These are phyloP conservation scores for Zaprionus gabonicus DNA, from an alignment of 1,140 invertebrate genomes.

Conservation along the genomic window DNA sequence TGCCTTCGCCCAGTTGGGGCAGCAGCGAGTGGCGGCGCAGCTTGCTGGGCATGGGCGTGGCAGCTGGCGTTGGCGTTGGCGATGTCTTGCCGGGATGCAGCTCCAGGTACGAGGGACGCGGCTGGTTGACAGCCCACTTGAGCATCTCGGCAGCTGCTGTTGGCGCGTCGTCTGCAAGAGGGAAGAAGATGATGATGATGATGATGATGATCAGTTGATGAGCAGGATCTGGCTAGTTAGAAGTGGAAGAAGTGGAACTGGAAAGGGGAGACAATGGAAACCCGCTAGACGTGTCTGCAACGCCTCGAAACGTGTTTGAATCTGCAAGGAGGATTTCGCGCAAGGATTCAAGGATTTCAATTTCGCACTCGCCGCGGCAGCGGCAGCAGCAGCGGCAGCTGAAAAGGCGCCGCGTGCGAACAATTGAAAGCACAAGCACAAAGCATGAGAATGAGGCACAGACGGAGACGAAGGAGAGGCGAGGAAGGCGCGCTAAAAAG, in stretches of 20 bases:
- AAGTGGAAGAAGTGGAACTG: background rate
- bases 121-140: constrained; percentile 81
- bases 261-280: constrained; percentile 25
- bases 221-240: constrained; percentile 37
- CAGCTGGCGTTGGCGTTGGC: background rate
- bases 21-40: constrained; percentile 48
- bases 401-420: constrained; percentile 10
- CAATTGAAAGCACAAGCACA: constrained; percentile 30
- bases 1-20: constrained; percentile 26
- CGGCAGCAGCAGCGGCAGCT: constrained; percentile 4
- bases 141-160: constrained; percentile 62
- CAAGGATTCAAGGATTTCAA: constrained; percentile 47
- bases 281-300: constrained; percentile 36
- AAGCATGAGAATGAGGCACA: background rate
- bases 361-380: constrained; percentile 48
- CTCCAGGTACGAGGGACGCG: constrained; percentile 69
- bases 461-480: background rate
- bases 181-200: background rate
- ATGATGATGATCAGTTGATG: constrained; percentile 9
- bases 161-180: constrained; percentile 1
- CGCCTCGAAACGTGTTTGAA: constrained; percentile 35
- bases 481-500: constrained; percentile 15
- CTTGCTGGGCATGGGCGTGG: constrained; percentile 21
- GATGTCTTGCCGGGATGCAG: background rate
- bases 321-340: constrained; percentile 23